Base-by-base conservation (phyloP, 2,888 invertebrate genomes). In the Microctonus aethiopoides region DNA sequence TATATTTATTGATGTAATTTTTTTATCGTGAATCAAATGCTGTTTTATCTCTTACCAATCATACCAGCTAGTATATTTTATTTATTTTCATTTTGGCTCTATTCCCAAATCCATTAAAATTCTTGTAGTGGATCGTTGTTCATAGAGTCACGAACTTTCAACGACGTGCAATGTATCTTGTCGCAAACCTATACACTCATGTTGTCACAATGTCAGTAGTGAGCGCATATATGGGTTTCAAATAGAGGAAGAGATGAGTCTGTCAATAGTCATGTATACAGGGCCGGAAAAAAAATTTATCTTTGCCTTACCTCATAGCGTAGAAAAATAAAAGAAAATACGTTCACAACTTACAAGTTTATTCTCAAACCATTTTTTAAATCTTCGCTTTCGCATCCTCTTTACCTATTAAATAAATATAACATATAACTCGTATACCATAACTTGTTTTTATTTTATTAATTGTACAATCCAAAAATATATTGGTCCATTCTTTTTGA, bases 161-260 rank as follows among this genome's bases (percentile, higher is more conserved):
- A 46, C 46, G 46, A 46, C 46, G 46, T 46, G 46, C 46, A 46
- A 46, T 46, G 46, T 46, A 46, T 46, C 46, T 46, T 46, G 46
- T 46, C 46, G 46, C 46, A 46, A 46, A 46, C 46, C 46, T 16
- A 46, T n/a, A n/a, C 46, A 16, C 46, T 46, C 20, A 16, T 46
- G 46, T 46, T 46, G 46, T 5, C 16, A n/a, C 46, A 46, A 46
- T 46, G 46, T 46, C 16, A 5, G 46, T 46, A n/a, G 46, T 46
- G 46, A 16, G 16, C 46, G n/a, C 16, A 5, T 5, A 16, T 46
- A 46, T 20, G 20, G 16, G 7, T 46, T 46, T 46, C 46, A 46
- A 16, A 46, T 29, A 46, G 16, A 46, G 46, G 5, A 16, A 46
- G 46, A 16, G 16, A 46, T 46, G 16, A 46, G 16, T 46, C n/a